phyloP scores from a whole-genome alignment of 2,113 vertebrate species.

The Sula dactylatra region DNA sequence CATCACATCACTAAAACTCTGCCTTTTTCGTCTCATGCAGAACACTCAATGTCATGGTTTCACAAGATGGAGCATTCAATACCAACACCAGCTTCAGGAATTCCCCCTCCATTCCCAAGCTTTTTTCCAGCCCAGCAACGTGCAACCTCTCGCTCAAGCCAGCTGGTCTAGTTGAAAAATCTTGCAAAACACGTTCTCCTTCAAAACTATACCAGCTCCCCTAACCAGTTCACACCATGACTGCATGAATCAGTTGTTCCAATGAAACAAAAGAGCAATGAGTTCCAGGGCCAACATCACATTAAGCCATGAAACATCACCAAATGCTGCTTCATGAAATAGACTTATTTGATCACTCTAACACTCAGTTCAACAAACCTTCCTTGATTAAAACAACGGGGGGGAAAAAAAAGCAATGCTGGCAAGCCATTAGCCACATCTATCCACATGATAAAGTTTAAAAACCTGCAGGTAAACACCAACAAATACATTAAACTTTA shows the following conservation, averaged over 20 bases:
- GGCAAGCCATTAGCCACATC: neutral
- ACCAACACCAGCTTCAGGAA: neutral
- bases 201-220: neutral
- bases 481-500: neutral
- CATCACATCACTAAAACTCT: neutral
- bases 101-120: neutral
- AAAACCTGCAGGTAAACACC: neutral
- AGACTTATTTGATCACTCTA: neutral
- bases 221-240: neutral
- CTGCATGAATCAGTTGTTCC: neutral
- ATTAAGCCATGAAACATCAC: neutral
- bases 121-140: neutral
- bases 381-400: neutral
- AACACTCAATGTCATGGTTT: neutral
- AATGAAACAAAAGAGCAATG: neutral
- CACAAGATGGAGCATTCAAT: neutral
- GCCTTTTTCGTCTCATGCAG: neutral
- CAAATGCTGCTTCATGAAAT: neutral
- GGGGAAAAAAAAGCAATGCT: rapidly evolving
- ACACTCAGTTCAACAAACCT: neutral
- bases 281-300: neutral
- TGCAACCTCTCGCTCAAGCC: neutral
- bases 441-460: neutral
- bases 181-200: neutral
- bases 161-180: neutral